Evolutionary conservation across 2,113 vertebrate genomes (phyloP).

Genomic region (Marmota flaviventris): DNA sequence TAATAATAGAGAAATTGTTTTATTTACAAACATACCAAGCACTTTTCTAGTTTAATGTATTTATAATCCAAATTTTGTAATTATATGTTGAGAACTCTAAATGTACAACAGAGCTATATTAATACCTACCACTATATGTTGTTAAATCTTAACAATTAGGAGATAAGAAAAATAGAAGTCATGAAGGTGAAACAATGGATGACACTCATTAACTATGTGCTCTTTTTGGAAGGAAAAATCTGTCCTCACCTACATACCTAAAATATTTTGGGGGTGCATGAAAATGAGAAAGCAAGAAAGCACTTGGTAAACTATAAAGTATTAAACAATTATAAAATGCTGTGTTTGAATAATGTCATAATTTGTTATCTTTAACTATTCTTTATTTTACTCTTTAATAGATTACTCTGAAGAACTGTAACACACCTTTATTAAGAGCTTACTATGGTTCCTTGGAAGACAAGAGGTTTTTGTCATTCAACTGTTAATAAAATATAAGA

Average conservation of each 20-base stretch:
- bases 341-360: background rate
- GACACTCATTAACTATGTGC: background rate
- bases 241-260: background rate
- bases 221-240: background rate
- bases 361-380: slow-evolving; percentile 41
- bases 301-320: background rate
- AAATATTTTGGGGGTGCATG: background rate
- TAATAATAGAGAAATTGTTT: slow-evolving; percentile 8
- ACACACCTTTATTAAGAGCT: slow-evolving; percentile 93
- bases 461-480: slow-evolving; percentile 88
- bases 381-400: slow-evolving; percentile 86
- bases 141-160: background rate
- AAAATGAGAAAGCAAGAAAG: slow-evolving; percentile 51
- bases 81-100: background rate
- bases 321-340: slow-evolving; percentile 30
- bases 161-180: slow-evolving; percentile 32
- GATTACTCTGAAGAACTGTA: slow-evolving; percentile 92
- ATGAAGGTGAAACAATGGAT: background rate
- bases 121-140: background rate
- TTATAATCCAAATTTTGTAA: background rate
- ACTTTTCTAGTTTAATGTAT: slow-evolving; percentile 20
- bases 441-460: slow-evolving; percentile 94
- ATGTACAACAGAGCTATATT: background rate
- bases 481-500: slow-evolving; percentile 41
- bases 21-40: slow-evolving; percentile 12